Conservation (phyloP, 2,113 vertebrate genomes). For the Dasypus novemcinctus region DNA sequence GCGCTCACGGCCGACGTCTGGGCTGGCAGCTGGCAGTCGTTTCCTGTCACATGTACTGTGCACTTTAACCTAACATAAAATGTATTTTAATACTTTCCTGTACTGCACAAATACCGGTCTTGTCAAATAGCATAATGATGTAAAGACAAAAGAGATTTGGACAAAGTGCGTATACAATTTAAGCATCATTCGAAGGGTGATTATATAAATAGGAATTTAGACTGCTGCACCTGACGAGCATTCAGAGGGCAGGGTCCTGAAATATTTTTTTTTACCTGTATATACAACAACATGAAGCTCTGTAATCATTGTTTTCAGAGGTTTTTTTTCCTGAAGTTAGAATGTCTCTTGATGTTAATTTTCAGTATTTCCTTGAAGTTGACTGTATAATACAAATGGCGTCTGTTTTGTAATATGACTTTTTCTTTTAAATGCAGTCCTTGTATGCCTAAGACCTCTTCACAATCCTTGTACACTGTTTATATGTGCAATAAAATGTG, state of each 20-base stretch:
- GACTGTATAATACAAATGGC: constrained; percentile 82
- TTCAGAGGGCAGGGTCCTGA: constrained; percentile 81
- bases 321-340: constrained; percentile 83
- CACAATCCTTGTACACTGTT: constrained; percentile 82
- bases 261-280: constrained; percentile 86
- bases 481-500: constrained; percentile 85
- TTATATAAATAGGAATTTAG: constrained; percentile 78
- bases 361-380: constrained; percentile 81
- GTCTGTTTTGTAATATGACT: constrained; percentile 84
- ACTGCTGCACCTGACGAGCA: constrained; percentile 82
- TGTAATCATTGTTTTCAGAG: constrained; percentile 87
- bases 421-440: constrained; percentile 69
- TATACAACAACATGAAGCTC: constrained; percentile 82
- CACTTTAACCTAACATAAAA: constrained; percentile 86
- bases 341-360: constrained; percentile 80
- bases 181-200: constrained; percentile 68
- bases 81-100: constrained; percentile 83
- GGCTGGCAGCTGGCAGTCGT: constrained; percentile 79
- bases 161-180: constrained; percentile 76
- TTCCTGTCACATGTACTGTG: constrained; percentile 83
- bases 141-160: constrained; percentile 77
- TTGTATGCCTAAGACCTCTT: constrained; percentile 74
- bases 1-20: not conserved
- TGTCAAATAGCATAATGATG: constrained; percentile 76
- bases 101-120: constrained; percentile 83